Evolutionary conservation across 1,140 invertebrate species (phyloP).

Genomic region (Brachionus angularis): DNA sequence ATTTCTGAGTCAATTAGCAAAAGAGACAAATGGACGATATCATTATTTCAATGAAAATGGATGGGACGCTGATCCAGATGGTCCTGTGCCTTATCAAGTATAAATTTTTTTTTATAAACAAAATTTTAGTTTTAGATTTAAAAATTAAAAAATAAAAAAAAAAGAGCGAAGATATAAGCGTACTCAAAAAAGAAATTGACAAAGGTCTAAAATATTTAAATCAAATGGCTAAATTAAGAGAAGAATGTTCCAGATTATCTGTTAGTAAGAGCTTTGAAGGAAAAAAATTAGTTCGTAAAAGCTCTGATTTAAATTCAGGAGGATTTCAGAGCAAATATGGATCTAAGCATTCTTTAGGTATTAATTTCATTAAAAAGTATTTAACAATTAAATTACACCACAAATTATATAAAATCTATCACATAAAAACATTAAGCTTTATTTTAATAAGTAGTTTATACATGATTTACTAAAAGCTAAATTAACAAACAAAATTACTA

Average conservation of each 20-base stretch:
- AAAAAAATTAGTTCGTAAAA: not conserved
- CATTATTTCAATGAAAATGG: constrained; percentile 56
- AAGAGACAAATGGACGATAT: constrained; percentile 54
- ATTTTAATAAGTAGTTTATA: too few relatives aligned
- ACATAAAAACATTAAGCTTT: too few relatives aligned
- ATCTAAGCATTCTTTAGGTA: constrained; percentile 43
- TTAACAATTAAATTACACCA: not conserved
- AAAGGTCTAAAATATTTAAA: constrained; percentile 50
- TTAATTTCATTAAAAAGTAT: not conserved
- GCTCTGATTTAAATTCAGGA: not conserved
- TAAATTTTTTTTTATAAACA: not conserved
- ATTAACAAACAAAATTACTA: too few relatives aligned
- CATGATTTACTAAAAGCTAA: too few relatives aligned
- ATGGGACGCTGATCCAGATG: constrained; percentile 46
- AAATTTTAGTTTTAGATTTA: constrained; percentile 8
- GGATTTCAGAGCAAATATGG: constrained; percentile 44
- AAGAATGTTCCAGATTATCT: constrained; percentile 53
- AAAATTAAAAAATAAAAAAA: not conserved
- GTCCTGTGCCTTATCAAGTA: constrained; percentile 53
- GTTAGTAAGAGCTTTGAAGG: constrained; percentile 46
- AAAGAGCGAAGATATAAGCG: constrained; percentile 56
- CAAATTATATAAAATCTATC: too few relatives aligned
- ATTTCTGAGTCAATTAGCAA: constrained; percentile 55
- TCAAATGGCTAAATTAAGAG: constrained; percentile 51
- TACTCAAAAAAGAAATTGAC: constrained; percentile 52